These are phyloP conservation scores for Drosophila ironensis DNA, from an alignment of 1,140 invertebrate species.

Conservation along the genomic window DNA sequence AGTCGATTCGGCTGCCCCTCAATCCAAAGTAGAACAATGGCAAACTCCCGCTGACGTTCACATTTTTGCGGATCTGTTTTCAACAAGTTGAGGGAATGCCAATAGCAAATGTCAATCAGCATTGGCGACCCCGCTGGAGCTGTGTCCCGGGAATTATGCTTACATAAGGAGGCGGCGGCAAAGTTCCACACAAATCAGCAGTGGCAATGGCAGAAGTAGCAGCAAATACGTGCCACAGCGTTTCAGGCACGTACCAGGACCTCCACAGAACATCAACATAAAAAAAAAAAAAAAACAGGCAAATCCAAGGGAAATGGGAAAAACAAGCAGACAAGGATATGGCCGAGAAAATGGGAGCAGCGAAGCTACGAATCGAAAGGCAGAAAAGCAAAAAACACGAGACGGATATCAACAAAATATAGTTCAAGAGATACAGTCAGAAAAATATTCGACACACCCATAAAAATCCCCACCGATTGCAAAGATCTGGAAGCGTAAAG, in stretches of 20 bases:
- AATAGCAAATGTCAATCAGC: conserved; percentile 38
- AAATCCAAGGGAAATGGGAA: neutral
- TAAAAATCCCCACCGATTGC: too few species aligned
- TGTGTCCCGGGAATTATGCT: conserved; percentile 52
- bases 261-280: too few species aligned
- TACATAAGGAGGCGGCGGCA: conserved; percentile 46
- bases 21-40: too few species aligned
- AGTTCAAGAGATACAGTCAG: conserved; percentile 31
- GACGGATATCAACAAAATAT: conserved; percentile 62
- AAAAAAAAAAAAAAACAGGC: conserved; percentile 11
- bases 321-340: conserved; percentile 56
- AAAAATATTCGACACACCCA: neutral
- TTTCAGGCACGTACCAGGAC: conserved; percentile 67
- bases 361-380: conserved; percentile 10
- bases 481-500: too few species aligned
- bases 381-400: conserved; percentile 33
- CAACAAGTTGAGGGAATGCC: conserved; percentile 8
- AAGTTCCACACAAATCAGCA: conserved; percentile 42
- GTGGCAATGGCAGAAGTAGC: too few species aligned
- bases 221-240: conserved; percentile 67
- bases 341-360: conserved; percentile 21
- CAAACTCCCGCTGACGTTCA: too few species aligned
- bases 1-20: neutral
- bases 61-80: neutral
- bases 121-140: conserved; percentile 32